Base-by-base conservation (phyloP, 2,113 vertebrate genomes). In the Entelurus aequoreus region DNA sequence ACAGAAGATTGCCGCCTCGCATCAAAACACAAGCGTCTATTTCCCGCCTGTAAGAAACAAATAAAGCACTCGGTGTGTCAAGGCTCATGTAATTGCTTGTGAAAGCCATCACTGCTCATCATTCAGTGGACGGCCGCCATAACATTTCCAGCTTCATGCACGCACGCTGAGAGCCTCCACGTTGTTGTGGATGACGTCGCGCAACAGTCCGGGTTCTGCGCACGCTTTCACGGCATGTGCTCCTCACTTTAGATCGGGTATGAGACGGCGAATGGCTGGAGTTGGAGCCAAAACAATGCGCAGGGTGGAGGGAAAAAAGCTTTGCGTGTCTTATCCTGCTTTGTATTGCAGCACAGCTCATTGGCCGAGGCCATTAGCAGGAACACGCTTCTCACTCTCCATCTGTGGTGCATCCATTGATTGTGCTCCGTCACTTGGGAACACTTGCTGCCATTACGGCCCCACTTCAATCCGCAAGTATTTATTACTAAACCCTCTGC, bases 261-360 rank as follows among this genome's bases (percentile, higher is more conserved):
- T 35, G 56, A 57, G 56, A 51, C 62, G 60, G 37, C 42, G 46
- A 75, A 54, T 42, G 35, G 44, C 14, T 42, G 48, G 35, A 57
- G 47, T 15, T 40, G 38, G 50, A n/a, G 14, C 61, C 28, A 28
- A 28, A 50, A 48, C 42, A 15, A 62, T 14, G 50, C 64, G 71
- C 19, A 46, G 48, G 46, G 35, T 54, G 28, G 46, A 62, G 28
- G 28, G 28, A 58, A 62, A 11, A 49, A 36, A 68, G 60, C 55
- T 71, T 68, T 74, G 68, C 54, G 49, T 62, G 69, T 74, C 49
- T 75, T 68, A 53, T 77, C 65, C 64, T 57, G 44, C 40, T 9
- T 9, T 42, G 10, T 68, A 68, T 53, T 64, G 55, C 74, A 78
- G 72, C 62, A 76, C 68, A 84, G 71, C 72, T 71, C 75, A 71